These are phyloP conservation scores for Vidua macroura DNA, from an alignment of 2,113 vertebrate genomes.

Conservation along the genomic window DNA sequence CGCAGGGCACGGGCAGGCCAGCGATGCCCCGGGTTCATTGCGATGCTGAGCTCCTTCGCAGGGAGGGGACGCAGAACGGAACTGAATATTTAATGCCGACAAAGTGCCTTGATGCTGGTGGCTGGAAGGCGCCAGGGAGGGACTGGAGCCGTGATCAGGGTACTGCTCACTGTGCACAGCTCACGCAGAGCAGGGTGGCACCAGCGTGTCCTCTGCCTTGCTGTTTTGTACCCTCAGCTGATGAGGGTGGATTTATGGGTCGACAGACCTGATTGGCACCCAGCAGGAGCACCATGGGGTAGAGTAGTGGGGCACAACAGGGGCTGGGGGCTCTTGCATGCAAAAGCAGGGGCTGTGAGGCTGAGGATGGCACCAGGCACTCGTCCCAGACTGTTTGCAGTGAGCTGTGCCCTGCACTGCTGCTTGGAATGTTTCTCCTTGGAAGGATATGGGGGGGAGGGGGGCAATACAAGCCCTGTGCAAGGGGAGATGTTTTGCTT, in stretches of 20 bases:
- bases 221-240: background rate
- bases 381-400: fast-evolving
- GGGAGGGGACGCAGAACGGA: background rate
- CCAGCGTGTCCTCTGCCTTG: fast-evolving
- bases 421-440: background rate
- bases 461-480: fast-evolving
- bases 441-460: background rate
- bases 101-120: background rate
- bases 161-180: background rate
- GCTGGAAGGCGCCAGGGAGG: background rate
- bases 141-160: background rate
- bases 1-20: background rate
- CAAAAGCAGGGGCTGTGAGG: background rate
- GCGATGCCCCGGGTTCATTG: background rate
- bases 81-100: constrained; percentile 40
- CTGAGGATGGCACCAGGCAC: background rate
- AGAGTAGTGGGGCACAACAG: background rate
- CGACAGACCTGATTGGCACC: fast-evolving
- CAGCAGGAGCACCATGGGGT: background rate
- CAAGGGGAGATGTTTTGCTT: background rate
- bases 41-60: background rate
- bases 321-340: background rate
- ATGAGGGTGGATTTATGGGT: background rate
- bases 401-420: background rate
- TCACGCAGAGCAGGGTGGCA: fast-evolving